phyloP scores from a whole-genome alignment of 2,797 vertebrate genomes.

The Brachymystax lenok region DNA sequence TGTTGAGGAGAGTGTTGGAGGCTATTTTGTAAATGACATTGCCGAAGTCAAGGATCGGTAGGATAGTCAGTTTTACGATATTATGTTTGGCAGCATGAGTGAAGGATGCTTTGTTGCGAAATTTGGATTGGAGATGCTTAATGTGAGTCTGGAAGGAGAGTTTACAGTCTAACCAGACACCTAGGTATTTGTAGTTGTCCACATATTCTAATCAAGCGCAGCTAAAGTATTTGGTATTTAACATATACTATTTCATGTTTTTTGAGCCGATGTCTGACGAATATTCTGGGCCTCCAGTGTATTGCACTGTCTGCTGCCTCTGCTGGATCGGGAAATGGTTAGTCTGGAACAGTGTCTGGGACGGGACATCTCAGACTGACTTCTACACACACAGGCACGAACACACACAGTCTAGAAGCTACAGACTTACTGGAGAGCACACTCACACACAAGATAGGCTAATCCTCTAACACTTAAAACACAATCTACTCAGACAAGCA shows the following conservation, averaged over 20 bases:
- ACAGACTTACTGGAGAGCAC: background rate
- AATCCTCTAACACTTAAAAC: background rate
- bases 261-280: constrained; percentile 34
- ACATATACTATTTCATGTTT: background rate
- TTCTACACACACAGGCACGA: background rate
- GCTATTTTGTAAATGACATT: too few relatives aligned
- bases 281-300: constrained; percentile 3
- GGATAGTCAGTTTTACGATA: too few relatives aligned
- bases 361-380: background rate
- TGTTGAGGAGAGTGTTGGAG: too few relatives aligned
- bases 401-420: background rate
- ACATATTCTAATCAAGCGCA: too few relatives aligned
- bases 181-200: too few relatives aligned
- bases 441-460: background rate
- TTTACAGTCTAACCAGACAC: too few relatives aligned
- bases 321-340: constrained; percentile 9
- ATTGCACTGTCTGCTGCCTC: background rate
- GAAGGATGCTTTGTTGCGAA: too few relatives aligned
- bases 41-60: too few relatives aligned
- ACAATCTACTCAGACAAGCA: constrained; percentile 15
- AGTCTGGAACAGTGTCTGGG: background rate
- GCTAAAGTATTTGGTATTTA: background rate
- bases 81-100: too few relatives aligned
- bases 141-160: too few relatives aligned
- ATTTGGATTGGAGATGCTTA: too few relatives aligned